These are phyloP conservation scores for Pseudorasbora parva DNA, from an alignment of 2,113 vertebrate genomes.

Conservation along the genomic window DNA sequence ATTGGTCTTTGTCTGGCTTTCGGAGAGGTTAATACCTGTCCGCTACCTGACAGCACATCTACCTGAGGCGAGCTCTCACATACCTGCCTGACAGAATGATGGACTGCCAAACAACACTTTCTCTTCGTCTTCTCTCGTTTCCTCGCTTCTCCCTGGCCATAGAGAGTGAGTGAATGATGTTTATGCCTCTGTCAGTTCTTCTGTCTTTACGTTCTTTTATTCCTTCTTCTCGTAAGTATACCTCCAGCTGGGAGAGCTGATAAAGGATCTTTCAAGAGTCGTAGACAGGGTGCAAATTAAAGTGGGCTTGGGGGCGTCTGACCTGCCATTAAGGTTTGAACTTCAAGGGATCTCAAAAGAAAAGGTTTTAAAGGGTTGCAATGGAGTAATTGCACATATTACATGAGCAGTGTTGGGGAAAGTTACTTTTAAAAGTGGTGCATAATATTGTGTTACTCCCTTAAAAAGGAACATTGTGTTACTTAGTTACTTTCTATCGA, in stretches of 20 bases:
- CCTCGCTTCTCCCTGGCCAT: conserved; percentile 66
- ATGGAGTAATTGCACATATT: background rate
- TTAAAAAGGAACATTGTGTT: too few species aligned
- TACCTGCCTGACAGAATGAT: conserved; percentile 74
- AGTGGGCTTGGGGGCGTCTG: background rate
- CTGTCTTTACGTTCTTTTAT: conserved; percentile 70
- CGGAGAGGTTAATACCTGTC: conserved; percentile 74
- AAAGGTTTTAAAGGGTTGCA: background rate
- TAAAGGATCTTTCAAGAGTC: conserved; percentile 33
- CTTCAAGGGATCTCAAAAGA: background rate
- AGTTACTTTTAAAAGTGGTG: too few species aligned
- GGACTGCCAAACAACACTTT: conserved; percentile 77
- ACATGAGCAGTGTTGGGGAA: too few species aligned
- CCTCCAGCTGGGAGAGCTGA: conserved; percentile 38
- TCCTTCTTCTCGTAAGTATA: conserved; percentile 58
- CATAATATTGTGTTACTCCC: too few species aligned
- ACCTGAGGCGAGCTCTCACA: conserved; percentile 76
- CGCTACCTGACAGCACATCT: conserved; percentile 78
- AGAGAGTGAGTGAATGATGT: conserved; percentile 70
- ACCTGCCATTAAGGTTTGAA: conserved; percentile 6
- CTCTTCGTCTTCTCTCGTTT: conserved; percentile 43
- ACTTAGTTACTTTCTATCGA: too few species aligned
- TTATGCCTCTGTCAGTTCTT: conserved; percentile 59
- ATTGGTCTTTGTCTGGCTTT: conserved; percentile 71
- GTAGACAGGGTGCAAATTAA: background rate